Base-by-base conservation (phyloP, 2,888 invertebrate genomes). In the Agrochola lychnidis region DNA sequence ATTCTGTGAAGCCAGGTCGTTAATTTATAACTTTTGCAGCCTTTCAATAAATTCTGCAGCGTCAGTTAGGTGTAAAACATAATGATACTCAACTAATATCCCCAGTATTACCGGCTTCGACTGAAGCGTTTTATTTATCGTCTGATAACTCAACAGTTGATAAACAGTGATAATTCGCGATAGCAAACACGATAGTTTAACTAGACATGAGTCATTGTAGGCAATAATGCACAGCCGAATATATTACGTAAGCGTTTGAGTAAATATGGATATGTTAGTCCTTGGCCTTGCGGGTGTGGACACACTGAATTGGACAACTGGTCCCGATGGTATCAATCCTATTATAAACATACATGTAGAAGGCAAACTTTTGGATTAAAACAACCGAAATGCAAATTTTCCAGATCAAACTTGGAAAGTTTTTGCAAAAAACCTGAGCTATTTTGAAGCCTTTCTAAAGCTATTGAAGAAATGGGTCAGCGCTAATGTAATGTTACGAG, bases 151-250 rank as follows among this genome's bases (percentile, higher is more conserved):
- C 45, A 69, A 59, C 75, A 70, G 73, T 72, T 67, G 88, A 87
- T 88, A 87, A 82, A 78, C 73, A 70, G 70, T 59, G 88, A 87
- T 87, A 83, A 81, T 79, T 70, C 67, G 71, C 61, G 87, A 87
- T 87, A 82, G 51, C 48, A 61, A 42, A 83, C 69, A 67, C 51
- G 67, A 76, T 79, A 72, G 73, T 63, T 36, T 70, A 80, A 76
- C 70, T 64, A 70, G 51, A 51, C 22, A n/a, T 79, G 74, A 85
- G 67, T 85, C 83, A 81, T 77, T 56, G 25, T 36, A 61, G 62
- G 57, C 71, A 62, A 22, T 81, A 67, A 79, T 69, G 19, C 48
- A 71, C 14, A 57, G 68, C 40, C 57, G 51, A 69, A 79, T 70
- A 68, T 36, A 36, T 75, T 84, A 81, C 71, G 75, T 83, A 73